Evolutionary conservation across 2,113 vertebrate species (phyloP).

Genomic region (Talpa occidentalis): DNA sequence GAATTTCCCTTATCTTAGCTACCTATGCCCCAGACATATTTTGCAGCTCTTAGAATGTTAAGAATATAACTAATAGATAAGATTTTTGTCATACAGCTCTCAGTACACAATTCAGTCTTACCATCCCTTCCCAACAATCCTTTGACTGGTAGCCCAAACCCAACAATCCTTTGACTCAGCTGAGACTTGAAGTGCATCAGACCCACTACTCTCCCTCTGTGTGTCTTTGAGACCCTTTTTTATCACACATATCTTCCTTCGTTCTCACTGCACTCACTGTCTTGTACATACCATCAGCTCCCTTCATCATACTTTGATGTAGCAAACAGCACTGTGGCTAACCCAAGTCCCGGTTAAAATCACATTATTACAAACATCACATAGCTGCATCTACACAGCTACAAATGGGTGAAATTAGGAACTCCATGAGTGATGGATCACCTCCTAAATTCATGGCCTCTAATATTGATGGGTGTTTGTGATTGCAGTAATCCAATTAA

Average conservation of each 20-base stretch:
- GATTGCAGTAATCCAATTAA: background rate
- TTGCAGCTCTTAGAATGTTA: background rate
- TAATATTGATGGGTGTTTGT: background rate
- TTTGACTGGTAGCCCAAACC: too few species aligned
- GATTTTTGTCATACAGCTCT: background rate
- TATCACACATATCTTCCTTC: background rate
- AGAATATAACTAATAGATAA: background rate
- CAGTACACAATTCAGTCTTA: background rate
- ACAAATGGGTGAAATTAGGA: background rate
- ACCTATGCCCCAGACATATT: background rate
- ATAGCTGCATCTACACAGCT: background rate
- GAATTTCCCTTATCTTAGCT: background rate
- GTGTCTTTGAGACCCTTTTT: background rate
- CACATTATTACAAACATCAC: background rate
- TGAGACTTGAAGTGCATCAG: background rate
- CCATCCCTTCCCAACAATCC: background rate
- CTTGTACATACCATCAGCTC: background rate
- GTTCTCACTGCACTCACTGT: fast-evolving
- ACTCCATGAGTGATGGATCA: too few species aligned
- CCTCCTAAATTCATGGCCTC: background rate
- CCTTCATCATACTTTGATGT: background rate
- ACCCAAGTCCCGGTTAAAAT: background rate
- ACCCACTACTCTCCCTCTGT: too few species aligned
- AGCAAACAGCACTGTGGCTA: background rate
- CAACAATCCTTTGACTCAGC: background rate